Percentiles rank a stretch among this genome's conserved stretches.
Evolutionary conservation across 35 echinoderm and acorn worm species (phyloP).

Genomic region (Ophioderma brevispina): DNA sequence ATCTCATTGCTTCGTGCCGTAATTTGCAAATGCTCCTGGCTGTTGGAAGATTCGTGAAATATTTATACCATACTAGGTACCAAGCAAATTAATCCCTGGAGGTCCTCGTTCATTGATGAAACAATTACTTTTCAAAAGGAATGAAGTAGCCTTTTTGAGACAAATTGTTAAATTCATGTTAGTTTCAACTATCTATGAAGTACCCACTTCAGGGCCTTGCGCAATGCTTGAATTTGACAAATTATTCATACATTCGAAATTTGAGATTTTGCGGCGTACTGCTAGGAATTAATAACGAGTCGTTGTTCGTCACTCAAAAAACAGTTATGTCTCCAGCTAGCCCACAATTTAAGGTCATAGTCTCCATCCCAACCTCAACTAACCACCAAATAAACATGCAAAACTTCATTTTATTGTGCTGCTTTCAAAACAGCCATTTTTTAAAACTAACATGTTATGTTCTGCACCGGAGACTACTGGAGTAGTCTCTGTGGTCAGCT

Average conservation of each 20-base stretch:
- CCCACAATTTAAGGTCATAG: too few relatives aligned
- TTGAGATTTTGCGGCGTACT: not conserved
- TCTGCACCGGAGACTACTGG: not conserved
- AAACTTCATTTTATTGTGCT: too few relatives aligned
- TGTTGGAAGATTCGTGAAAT: not conserved
- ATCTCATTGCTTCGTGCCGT: too few relatives aligned
- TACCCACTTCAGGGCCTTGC: not conserved
- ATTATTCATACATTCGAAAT: slow-evolving; percentile 2
- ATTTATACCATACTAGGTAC: not conserved
- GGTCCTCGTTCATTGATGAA: not conserved
- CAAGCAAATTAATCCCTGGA: not conserved
- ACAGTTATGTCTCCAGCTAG: too few relatives aligned
- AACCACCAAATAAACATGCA: too few relatives aligned
- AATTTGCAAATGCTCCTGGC: not conserved
- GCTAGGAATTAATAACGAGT: not conserved
- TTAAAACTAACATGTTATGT: too few relatives aligned
- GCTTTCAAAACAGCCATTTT: too few relatives aligned
- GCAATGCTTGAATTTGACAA: not conserved
- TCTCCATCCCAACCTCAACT: too few relatives aligned
- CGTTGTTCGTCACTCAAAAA: not conserved
- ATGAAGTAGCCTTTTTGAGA: not conserved
- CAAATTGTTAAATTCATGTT: not conserved
- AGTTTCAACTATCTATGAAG: not conserved
- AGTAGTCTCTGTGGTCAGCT: not conserved
- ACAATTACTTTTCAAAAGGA: not conserved